Evolutionary conservation across 53 echinoderm and acorn worm species (phyloP), one percentile per base, ranked within the genome.

Genomic region (Apostichopus leukothele): DNA sequence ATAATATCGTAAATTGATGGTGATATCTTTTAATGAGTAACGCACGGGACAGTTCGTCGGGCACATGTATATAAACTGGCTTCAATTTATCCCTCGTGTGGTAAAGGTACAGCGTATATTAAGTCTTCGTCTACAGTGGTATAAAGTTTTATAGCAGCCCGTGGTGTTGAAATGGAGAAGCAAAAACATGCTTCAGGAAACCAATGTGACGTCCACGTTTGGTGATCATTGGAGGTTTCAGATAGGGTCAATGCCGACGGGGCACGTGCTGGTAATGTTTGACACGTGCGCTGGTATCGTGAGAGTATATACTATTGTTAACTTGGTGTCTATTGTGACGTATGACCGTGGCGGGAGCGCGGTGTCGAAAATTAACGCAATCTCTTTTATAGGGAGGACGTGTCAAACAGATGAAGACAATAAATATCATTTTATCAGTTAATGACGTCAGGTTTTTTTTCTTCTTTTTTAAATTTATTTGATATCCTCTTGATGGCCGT

Each of bases 61-160:
- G 71, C 20, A 71, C 14, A 71, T n/a, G 57, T 5, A 4, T 10
- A 57, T 39, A 39, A 39, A 39, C 57, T 57, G 57, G 57, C 57
- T 10, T 57, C 57, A 57, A 7, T 57, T 9, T 57, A 57, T 7
- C 10, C 57, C 8, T 57, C 57, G 8, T 10, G 57, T 10, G 8
- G 57, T 57, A 0, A 57, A 57, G 10, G 5, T 7, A 57, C 9
- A 57, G 0, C 57, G 1, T 57, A 57, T 57, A 7, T 0, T 57
- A 7, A 57, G 57, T 7, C 6, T 57, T 57, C 57, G 10, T 57
- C 57, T 57, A 57, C 57, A 55, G 81, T 81, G 81, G 57, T 81
- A 81, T 81, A 81, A 81, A 81, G 18, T 81, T 81, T 81, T 81
- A 81, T 81, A 57, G 81, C 81, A 18, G 81, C 81, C 51, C 18